Base-by-base conservation (phyloP, 1,140 invertebrate genomes). In the Brachionus rotundiformis region DNA sequence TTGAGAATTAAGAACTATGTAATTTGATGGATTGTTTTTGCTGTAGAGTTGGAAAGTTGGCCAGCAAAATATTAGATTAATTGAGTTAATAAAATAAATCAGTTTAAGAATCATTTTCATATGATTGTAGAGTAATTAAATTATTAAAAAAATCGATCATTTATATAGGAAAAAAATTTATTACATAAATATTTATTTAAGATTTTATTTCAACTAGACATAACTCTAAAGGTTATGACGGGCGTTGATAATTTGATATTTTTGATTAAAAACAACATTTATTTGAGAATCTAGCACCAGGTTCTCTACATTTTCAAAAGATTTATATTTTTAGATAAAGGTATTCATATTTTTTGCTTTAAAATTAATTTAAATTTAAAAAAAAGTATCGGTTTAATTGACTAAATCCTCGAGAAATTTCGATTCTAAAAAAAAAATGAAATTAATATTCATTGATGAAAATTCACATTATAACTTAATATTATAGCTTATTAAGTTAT, bases 1-100 rank as follows among this genome's bases (percentile, higher is more conserved):
- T 25, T 77, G 73, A 27, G 41, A 8, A 33, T 23, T 59, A n/a
- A 77, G 4, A 11, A 54, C 49, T 13, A 49, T 2, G 29, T 29
- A 27, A 25, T 54, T 31, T 25, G 23, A 25, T 39, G 47, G 76
- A 59, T 79, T 59, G 25, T 41, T 79, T 61, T 41, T 54, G 16
- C n/a, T 54, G 47, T 59, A 79, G 29, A 13, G 41, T 23, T 79
- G 47, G 59, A 59, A 79, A 19, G 47, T 79, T 23, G 76, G 76
- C 76, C 76, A 79, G n/a, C 76, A 61, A 13, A 25, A 19, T 25
- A 73, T 73, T 11, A n/a, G 27, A 10, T 73, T 16, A 73, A 73
- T 44, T 13, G 44, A 27, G 11, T 29, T 44, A 47, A 73, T 44
- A 5, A 73, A 44, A 4, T 25, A 41, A 44, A 73, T 25, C 11